Evolutionary conservation across 2,888 invertebrate species (phyloP).

Genomic region (Beris morrisii): DNA sequence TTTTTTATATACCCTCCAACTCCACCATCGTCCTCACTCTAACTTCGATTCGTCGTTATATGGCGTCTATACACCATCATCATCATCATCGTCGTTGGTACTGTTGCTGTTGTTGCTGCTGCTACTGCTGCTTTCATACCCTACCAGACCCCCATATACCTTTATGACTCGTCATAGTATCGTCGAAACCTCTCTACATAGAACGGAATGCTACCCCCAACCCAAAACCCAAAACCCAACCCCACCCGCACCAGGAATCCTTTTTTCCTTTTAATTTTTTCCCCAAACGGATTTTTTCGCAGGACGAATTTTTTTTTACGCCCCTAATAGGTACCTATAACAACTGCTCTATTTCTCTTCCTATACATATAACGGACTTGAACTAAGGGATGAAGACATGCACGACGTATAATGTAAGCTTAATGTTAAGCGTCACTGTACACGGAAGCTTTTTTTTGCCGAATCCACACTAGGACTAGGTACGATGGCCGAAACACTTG

Average conservation of each 20-base stretch:
- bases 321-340: slow-evolving; percentile 35
- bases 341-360: slow-evolving; percentile 18
- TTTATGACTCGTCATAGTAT: slow-evolving; percentile 3
- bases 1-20: slow-evolving; percentile 24
- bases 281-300: slow-evolving; percentile 24
- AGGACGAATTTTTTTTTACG: slow-evolving; percentile 35
- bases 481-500: too few species aligned
- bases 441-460: slow-evolving; percentile 5
- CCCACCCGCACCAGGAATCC: slow-evolving; percentile 32
- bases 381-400: slow-evolving; percentile 28
- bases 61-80: slow-evolving; percentile 26
- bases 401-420: slow-evolving; percentile 15
- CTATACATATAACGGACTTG: slow-evolving; percentile 22
- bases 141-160: slow-evolving; percentile 21
- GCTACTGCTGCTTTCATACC: slow-evolving; percentile 24
- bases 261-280: slow-evolving; percentile 31
- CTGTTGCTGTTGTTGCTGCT: slow-evolving; percentile 18
- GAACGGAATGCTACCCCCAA: slow-evolving; percentile 22
- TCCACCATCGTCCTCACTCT: slow-evolving; percentile 1
- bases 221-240: slow-evolving; percentile 30
- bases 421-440: slow-evolving; percentile 9
- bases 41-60: slow-evolving; percentile 18
- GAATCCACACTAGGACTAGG: not conserved
- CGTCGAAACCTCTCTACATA: slow-evolving; percentile 10
- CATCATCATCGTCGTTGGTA: slow-evolving; percentile 21